phyloP scores from a whole-genome alignment of 1,140 invertebrate species.

The Hylaeus volcanicus region DNA sequence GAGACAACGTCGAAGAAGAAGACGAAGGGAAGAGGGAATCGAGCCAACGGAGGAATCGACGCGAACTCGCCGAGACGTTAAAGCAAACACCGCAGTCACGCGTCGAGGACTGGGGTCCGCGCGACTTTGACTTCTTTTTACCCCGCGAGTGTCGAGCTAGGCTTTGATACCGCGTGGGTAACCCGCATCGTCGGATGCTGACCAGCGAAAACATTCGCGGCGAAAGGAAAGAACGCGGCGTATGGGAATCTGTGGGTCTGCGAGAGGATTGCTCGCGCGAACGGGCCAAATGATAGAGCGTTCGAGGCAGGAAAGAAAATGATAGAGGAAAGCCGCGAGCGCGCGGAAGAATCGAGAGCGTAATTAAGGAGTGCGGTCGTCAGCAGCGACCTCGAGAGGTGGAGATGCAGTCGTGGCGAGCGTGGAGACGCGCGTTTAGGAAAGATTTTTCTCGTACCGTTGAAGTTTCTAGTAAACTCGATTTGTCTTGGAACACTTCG shows the following conservation, averaged over 20 bases:
- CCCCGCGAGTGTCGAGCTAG: neutral
- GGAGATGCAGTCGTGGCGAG: too few species aligned
- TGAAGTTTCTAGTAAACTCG: too few species aligned
- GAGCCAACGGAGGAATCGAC: conserved; percentile 50
- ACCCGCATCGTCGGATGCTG: neutral
- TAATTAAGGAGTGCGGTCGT: too few species aligned
- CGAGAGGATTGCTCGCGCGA: too few species aligned
- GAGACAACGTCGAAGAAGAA: conserved; percentile 5
- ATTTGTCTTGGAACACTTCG: neutral
- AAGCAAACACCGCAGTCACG: conserved; percentile 72
- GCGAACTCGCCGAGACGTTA: conserved; percentile 69
- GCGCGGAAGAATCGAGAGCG: too few species aligned
- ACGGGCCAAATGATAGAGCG: too few species aligned
- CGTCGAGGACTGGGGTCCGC: conserved; percentile 28
- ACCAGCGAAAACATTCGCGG: conserved; percentile 11
- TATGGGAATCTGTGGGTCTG: too few species aligned
- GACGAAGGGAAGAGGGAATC: conserved; percentile 30
- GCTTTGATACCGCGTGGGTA: neutral
- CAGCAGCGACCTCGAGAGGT: too few species aligned
- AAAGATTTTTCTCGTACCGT: too few species aligned
- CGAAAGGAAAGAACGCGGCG: too few species aligned
- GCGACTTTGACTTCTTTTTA: neutral
- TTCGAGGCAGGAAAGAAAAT: too few species aligned
- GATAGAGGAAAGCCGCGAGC: neutral
- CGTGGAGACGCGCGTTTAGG: too few species aligned